Evolutionary conservation across 2,113 vertebrate genomes (phyloP).

Genomic region (Sterna hirundo): DNA sequence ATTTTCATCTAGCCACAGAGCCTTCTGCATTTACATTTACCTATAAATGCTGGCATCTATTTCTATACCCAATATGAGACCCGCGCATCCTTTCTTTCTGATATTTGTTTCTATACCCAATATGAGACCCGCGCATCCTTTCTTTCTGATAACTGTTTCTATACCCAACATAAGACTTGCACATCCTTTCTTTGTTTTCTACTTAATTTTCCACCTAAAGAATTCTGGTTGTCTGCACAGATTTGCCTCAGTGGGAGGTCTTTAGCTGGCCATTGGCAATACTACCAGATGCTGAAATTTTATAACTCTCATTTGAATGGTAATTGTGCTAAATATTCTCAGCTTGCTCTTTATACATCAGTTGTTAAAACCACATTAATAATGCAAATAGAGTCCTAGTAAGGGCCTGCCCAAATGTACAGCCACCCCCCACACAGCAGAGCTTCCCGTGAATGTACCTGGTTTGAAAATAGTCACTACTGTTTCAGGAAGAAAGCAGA

Average conservation of each 20-base stretch:
- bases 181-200: background rate
- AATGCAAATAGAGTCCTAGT: background rate
- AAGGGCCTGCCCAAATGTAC: background rate
- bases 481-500: background rate
- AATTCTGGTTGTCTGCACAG: background rate
- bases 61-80: accelerated
- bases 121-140: background rate
- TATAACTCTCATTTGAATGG: background rate
- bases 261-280: background rate
- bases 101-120: background rate
- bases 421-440: background rate
- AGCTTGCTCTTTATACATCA: background rate
- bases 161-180: too few species aligned
- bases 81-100: background rate
- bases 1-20: background rate
- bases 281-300: background rate
- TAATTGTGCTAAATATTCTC: background rate
- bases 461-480: accelerated
- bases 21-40: background rate
- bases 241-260: background rate
- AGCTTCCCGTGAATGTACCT: background rate
- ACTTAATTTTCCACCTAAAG: background rate
- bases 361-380: constrained; percentile 4
- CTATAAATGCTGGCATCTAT: background rate
- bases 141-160: background rate